Conservation (phyloP, 2,113 vertebrate species). For the Hyperoodon ampullatus region DNA sequence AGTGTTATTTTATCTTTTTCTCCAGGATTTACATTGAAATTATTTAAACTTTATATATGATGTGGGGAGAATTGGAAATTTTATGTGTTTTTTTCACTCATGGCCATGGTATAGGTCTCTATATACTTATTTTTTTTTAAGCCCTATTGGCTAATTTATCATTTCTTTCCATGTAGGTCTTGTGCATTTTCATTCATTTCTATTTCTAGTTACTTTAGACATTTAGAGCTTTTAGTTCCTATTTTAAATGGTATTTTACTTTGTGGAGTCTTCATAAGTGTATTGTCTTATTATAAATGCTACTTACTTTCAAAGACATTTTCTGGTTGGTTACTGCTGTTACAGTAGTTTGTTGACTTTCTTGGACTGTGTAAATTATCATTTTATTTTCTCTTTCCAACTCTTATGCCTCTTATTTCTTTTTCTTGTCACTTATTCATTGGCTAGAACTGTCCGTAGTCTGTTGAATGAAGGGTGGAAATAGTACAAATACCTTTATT, state of each 20-base stretch:
- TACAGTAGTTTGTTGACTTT: not conserved
- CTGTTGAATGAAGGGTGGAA: not conserved
- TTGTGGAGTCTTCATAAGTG: not conserved
- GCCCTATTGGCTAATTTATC: not conserved
- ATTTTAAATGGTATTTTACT: not conserved
- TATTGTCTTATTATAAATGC: not conserved
- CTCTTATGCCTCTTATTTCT: not conserved
- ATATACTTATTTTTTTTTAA: not conserved
- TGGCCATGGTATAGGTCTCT: not conserved
- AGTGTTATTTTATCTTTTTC: not conserved
- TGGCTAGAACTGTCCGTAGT: not conserved
- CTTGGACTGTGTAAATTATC: not conserved
- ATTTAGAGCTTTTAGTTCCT: not conserved
- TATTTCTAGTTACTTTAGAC: not conserved
- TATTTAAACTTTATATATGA: not conserved
- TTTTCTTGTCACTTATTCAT: not conserved
- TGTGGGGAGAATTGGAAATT: not conserved
- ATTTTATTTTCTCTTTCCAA: not conserved
- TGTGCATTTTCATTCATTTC: not conserved
- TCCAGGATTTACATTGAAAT: not conserved
- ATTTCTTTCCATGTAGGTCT: not conserved
- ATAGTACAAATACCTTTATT: not conserved
- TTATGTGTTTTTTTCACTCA: not conserved
- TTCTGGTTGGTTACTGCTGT: not conserved
- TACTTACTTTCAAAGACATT: slow-evolving; percentile 7